Base-by-base conservation (phyloP, 2,888 invertebrate species). In the Tortricodes alternella region DNA sequence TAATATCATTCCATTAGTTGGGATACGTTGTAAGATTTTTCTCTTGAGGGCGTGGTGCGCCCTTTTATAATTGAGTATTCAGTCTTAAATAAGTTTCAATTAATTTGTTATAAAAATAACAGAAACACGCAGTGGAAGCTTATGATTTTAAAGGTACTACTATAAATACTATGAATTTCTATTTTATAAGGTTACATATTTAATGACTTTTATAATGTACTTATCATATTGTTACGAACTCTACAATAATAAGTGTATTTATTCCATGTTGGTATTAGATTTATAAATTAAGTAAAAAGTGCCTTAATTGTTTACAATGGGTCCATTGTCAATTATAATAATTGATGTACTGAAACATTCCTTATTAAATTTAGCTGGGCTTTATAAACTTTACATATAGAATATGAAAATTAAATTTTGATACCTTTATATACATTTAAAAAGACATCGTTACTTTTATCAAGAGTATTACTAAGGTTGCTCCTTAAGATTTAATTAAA, bases 341-440 rank as follows among this genome's bases (percentile, higher is more conserved):
- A 76, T 78, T 79, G 75, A 83, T 80, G 79, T 78, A 87, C 83
- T 83, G 80, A 85, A 89, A 89, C 89, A 89, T 90, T 89, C 89
- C 82, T 81, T 73, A 70, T 73, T 76, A 73, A 75, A 73, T 72
- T 74, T 76, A 69, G 67, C 73, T 75, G 73, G 77, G 76, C 75
- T 80, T 78, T 80, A 78, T 68, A 59, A 67, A 49, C 27, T 71
- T 65, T 68, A 70, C 70, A 66, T 60, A 60, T 61, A 55, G 59
- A 59, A 63, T 67, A 70, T 74, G 72, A 68, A 38, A 70, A 75
- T 75, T 70, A 66, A 68, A 65, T 72, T 81, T 82, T 75, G 72
- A 80, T 79, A 80, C 76, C 70, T 80, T 55, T 78, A 76, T 74
- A 78, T 78, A 16, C 73, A 64, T 67, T 76, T 70, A 74, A 76